These are phyloP conservation scores for Drosophila nannoptera DNA, from an alignment of 1,140 invertebrate species.

Conservation along the genomic window DNA sequence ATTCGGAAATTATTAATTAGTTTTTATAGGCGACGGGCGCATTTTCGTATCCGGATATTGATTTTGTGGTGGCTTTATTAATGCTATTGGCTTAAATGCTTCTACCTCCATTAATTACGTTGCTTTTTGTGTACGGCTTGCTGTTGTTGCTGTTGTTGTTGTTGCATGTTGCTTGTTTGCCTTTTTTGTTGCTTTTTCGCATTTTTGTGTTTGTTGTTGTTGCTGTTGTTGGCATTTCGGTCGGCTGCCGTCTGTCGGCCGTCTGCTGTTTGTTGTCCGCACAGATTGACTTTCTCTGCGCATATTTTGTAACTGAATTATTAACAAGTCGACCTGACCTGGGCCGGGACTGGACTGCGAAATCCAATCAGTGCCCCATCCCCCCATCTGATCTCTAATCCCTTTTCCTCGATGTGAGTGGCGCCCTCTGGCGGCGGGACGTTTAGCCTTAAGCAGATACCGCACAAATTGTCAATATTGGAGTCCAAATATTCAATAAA, in stretches of 20 bases:
- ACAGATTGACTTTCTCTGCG: constrained; percentile 74
- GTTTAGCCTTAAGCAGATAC: no score
- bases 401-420: no score
- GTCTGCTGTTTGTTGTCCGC: constrained; percentile 66
- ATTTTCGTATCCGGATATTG: constrained; percentile 79
- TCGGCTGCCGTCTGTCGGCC: constrained; percentile 17
- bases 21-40: constrained; percentile 78
- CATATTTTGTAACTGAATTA: constrained; percentile 73
- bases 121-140: constrained; percentile 73
- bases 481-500: no score
- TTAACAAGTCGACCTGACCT: constrained; percentile 51
- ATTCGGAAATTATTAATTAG: constrained; percentile 80
- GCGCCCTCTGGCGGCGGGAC: no score
- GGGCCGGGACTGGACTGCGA: neutral
- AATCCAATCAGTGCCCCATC: no score
- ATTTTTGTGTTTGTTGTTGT: constrained; percentile 24
- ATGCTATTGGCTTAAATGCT: constrained; percentile 79
- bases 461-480: no score
- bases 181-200: constrained; percentile 23
- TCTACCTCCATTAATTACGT: constrained; percentile 78
- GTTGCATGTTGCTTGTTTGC: constrained; percentile 22
- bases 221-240: constrained; percentile 1
- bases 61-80: constrained; percentile 80
- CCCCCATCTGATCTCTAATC: no score
- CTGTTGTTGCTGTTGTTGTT: constrained; percentile 29